Base-by-base conservation (phyloP, 2,797 vertebrate species). In the Sternotherus odoratus region DNA sequence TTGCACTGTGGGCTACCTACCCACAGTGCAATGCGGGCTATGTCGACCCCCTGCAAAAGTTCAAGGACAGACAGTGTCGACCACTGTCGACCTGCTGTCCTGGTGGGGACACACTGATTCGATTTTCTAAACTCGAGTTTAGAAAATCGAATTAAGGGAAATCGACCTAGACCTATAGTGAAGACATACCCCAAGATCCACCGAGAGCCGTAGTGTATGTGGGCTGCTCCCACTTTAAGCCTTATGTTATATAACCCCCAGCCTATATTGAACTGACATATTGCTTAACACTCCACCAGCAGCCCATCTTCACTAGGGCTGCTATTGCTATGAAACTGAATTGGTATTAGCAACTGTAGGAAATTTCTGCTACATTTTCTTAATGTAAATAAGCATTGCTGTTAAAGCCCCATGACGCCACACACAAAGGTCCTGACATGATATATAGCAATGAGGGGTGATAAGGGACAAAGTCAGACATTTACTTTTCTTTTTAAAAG, bases 401-500 rank as follows among this genome's bases (percentile, higher is more conserved):
- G 49, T 46, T 79, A 5, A 15, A 78, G 43, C 54, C 3, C 26
- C 30, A 15, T n/a, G 21, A 23, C 10, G 11, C 48, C 48, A n/a
- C 77, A 83, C 48, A 78, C 28, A 51, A 50, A 77, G 60, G 56
- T 36, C 46, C 12, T 39, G 26, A 63, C 75, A 3, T n/a, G 30
- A 30, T 48, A 33, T 12, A n/a, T 54, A 75, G 60, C 12, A 80
- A 80, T 77, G n/a, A 56, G 30, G 28, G 84, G 5, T 30, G 28
- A 28, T 57, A 57, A 72, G 46, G 77, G 77, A n/a, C 19, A 87
- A 86, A 92, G 0, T 2, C 8, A 7, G 66, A 8, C 0, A 21
- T 77, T 86, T 83, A 49, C 46, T 63, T n/a, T 88, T 80, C 1
- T 84, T 82, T 53, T 56, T 30, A 1, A 69, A 87, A 88, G 79